Evolutionary conservation across 2,113 vertebrate species (phyloP).

Genomic region (Pluvialis apricaria): DNA sequence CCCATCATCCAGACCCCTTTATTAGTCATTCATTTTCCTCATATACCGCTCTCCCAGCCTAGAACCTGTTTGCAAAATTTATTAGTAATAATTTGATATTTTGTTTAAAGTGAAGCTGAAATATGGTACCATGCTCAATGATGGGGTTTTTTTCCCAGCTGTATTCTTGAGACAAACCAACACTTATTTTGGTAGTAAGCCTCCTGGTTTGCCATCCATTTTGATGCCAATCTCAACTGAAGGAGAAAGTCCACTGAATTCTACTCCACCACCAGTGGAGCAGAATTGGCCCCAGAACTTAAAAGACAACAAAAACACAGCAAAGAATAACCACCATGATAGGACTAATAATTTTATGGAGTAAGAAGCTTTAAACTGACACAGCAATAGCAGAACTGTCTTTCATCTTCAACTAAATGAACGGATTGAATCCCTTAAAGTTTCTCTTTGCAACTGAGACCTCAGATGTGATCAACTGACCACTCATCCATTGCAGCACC

Average conservation of each 20-base stretch:
- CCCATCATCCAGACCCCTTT: background rate
- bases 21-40: background rate
- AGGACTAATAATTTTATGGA: background rate
- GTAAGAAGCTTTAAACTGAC: background rate
- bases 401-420: background rate
- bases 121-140: background rate
- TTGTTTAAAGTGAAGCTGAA: background rate
- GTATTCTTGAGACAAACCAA: background rate
- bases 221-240: background rate
- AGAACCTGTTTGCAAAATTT: background rate
- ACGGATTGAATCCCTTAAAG: background rate
- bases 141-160: accelerated
- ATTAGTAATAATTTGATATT: background rate
- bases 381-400: background rate
- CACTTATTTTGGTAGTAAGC: background rate
- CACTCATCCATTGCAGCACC: background rate
- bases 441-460: background rate
- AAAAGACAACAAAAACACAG: background rate
- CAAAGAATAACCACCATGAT: background rate
- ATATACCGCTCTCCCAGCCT: background rate
- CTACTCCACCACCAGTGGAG: background rate
- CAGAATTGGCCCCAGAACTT: background rate
- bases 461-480: background rate
- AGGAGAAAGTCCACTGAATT: background rate
- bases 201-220: background rate